Percentiles rank a stretch among this genome's conserved stretches.
phyloP scores from a whole-genome alignment of 2,888 invertebrate genomes.

The Harpagoxenus sublaevis region DNA sequence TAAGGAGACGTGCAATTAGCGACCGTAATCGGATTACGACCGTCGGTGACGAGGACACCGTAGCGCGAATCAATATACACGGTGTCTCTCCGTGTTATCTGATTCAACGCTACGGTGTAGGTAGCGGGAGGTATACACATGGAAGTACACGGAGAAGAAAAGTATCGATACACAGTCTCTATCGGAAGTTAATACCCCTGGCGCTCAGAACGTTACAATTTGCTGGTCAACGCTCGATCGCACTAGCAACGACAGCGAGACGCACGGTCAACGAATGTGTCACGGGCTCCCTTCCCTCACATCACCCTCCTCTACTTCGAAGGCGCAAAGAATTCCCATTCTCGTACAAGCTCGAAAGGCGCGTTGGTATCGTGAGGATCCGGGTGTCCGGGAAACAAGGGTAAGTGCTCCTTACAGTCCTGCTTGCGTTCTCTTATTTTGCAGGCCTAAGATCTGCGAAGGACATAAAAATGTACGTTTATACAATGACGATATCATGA shows the following conservation, averaged over 20 bases:
- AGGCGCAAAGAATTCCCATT: conserved; percentile 58
- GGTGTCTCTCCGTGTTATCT: neutral
- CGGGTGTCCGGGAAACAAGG: conserved; percentile 38
- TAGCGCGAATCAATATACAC: conserved; percentile 53
- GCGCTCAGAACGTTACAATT: conserved; percentile 58
- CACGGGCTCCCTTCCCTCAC: conserved; percentile 37
- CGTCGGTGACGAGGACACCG: conserved; percentile 33
- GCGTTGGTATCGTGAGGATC: conserved; percentile 37
- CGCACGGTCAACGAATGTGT: conserved; percentile 6
- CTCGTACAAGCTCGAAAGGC: conserved; percentile 74
- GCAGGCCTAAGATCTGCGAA: conserved; percentile 64
- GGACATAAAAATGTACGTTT: conserved; percentile 71
- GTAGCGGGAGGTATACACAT: neutral
- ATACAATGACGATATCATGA: conserved; percentile 72
- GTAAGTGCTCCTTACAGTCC: conserved; percentile 24
- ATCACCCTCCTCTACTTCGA: neutral
- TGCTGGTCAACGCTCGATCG: conserved; percentile 68
- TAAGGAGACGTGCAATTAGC: conserved; percentile 36
- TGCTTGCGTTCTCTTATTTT: conserved; percentile 17
- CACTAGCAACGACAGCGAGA: conserved; percentile 70
- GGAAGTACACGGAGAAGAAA: conserved; percentile 52
- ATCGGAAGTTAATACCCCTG: conserved; percentile 41
- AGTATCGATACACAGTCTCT: conserved; percentile 44
- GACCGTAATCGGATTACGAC: conserved; percentile 8
- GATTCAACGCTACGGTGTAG: neutral